Evolutionary conservation across 37 sponge, comb jelly and placozoan genomes (phyloP).

Genomic region (Halisarca cf. caerulea): DNA sequence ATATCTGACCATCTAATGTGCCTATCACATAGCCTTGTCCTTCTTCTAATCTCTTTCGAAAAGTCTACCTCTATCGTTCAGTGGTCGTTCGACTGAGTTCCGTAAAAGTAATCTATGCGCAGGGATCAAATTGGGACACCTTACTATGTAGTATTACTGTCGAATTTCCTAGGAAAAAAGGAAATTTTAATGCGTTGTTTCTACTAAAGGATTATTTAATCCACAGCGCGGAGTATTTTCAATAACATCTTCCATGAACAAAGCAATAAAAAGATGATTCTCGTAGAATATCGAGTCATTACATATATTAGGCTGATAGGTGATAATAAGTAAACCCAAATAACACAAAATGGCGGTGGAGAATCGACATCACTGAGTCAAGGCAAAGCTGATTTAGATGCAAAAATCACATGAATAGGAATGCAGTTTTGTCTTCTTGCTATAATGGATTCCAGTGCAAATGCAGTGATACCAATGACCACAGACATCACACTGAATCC

Average conservation of each 20-base stretch:
- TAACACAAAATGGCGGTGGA: neutral
- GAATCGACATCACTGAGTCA: no score
- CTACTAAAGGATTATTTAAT: no score
- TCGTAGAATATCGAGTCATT: no score
- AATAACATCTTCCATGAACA: no score
- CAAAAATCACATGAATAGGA: no score
- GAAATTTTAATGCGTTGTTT: no score
- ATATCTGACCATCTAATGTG: neutral
- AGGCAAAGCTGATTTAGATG: no score
- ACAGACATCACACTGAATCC: neutral
- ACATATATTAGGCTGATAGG: neutral
- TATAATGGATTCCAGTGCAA: neutral
- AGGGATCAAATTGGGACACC: constrained; percentile 7
- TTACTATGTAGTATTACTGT: no score
- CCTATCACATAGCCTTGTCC: neutral
- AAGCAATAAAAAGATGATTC: no score
- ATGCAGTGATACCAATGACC: neutral
- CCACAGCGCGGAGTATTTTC: no score
- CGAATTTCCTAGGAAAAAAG: no score
- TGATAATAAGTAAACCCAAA: neutral
- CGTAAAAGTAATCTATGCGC: neutral
- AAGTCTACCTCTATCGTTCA: neutral
- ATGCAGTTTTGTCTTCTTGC: no score
- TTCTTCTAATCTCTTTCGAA: constrained; percentile 3
- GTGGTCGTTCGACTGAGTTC: constrained; percentile 6